These are phyloP conservation scores for Drosophila fungiperda DNA, from an alignment of 2,888 invertebrate genomes.

Conservation along the genomic window DNA sequence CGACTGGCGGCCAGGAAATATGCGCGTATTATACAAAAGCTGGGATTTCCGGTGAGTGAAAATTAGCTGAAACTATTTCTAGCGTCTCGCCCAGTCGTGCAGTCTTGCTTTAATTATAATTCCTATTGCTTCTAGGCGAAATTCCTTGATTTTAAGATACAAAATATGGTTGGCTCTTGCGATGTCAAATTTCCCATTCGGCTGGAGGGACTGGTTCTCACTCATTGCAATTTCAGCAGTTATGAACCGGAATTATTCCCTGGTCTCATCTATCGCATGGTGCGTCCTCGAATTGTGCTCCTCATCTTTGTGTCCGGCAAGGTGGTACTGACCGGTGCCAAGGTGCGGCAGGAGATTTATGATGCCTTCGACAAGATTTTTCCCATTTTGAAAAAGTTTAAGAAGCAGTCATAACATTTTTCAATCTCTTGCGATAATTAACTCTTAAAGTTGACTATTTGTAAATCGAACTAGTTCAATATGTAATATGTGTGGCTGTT, in stretches of 20 bases:
- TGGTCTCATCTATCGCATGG: conserved; percentile 99
- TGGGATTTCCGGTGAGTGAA: conserved; percentile 89
- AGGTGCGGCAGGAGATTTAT: conserved; percentile 95
- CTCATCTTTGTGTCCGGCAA: conserved; percentile 99
- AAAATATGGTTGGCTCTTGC: conserved; percentile 92
- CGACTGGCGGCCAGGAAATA: conserved; percentile 92
- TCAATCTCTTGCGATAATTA: conserved; percentile 18
- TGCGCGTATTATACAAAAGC: conserved; percentile 93
- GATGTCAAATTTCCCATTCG: conserved; percentile 92
- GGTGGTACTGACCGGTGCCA: conserved; percentile 98
- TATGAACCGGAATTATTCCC: conserved; percentile 99
- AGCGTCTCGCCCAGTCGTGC: background rate
- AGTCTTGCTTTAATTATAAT: background rate
- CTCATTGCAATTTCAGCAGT: conserved; percentile 91
- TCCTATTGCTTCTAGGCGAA: conserved; percentile 87
- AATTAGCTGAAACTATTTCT: background rate
- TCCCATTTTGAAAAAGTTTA: conserved; percentile 97
- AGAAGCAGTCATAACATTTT: conserved; percentile 88
- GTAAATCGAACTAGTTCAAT: conserved; percentile 32
- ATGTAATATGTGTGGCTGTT: conserved; percentile 23
- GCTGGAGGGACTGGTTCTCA: conserved; percentile 90
- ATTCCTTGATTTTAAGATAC: conserved; percentile 93
- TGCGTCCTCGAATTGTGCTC: conserved; percentile 97
- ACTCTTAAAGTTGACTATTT: conserved; percentile 59
- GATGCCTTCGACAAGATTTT: conserved; percentile 98